Evolutionary conservation across 1,140 invertebrate genomes (phyloP).

Genomic region (Xylocopa sonorina): DNA sequence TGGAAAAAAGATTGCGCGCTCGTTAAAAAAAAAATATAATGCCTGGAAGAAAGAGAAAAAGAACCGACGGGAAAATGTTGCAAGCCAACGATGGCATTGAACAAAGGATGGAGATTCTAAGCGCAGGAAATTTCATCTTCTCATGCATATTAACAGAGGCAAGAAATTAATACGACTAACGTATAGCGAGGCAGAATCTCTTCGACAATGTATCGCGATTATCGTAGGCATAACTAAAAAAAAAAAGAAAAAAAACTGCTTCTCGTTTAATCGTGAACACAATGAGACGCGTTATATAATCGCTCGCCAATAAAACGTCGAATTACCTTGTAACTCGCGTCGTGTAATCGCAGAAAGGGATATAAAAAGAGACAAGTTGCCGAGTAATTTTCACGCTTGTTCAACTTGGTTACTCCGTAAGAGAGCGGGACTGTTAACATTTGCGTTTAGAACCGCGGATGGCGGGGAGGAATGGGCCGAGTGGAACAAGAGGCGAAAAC

Average conservation of each 20-base stretch:
- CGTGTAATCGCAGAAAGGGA: not conserved
- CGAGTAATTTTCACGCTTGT: slow-evolving; percentile 16
- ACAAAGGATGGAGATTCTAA: slow-evolving; percentile 1
- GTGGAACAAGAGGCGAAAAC: not conserved
- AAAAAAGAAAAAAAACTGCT: not conserved
- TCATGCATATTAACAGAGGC: slow-evolving; percentile 18
- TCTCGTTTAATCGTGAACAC: slow-evolving; percentile 3
- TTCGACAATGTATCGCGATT: not conserved
- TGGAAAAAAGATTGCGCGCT: too few species aligned
- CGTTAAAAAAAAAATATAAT: not conserved
- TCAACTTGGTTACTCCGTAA: slow-evolving; percentile 25
- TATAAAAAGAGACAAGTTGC: not conserved
- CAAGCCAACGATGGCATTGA: not conserved
- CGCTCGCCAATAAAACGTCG: slow-evolving; percentile 7
- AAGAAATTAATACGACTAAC: slow-evolving; percentile 20
- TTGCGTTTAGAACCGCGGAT: not conserved
- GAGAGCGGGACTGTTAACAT: slow-evolving; percentile 15
- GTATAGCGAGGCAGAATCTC: not conserved
- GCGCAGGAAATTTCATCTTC: not conserved
- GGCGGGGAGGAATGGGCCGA: too few species aligned
- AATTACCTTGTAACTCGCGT: slow-evolving; percentile 1
- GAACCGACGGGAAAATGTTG: not conserved
- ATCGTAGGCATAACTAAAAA: too few species aligned
- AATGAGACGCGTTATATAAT: slow-evolving; percentile 21
- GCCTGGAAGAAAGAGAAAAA: not conserved